Base-by-base conservation (phyloP, 2,113 vertebrate species). In the Brachypteracias leptosomus region DNA sequence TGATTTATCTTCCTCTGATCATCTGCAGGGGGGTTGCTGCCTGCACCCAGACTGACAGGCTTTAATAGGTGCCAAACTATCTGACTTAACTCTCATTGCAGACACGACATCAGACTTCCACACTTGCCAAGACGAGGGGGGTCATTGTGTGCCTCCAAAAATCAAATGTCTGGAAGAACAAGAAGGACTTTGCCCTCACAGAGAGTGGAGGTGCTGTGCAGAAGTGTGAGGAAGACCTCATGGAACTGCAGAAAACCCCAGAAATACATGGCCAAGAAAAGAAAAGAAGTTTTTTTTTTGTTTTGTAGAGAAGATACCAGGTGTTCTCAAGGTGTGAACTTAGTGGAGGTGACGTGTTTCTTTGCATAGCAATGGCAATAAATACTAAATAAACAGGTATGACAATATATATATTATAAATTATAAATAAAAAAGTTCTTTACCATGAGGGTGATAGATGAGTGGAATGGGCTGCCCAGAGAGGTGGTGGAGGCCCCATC, bases 191-290 rank as follows among this genome's bases (percentile, higher is more conserved):
- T 96, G 95, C 51, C 87, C 84, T 67, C 52, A 75, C 44, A 65
- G 75, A 36, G 74, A 44, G 35, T 95, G 94, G 95, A 97, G 85
- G 46, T 96, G 94, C 70, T 97, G 96, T 66, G 72, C 74, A 49
- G 84, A 91, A 65, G 2, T 72, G 44, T 81, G 47, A 79, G 11
- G 47, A 70, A 33, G 13, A 61, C 51, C 46, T 46, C 22, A 3
- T 0, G 2, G 67, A 62, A 57, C 0, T 74, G 89, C 35, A 81
- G 35, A 52, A 81, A 95, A 55, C 5, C 61, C 20, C 5, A 36
- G 59, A 70, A 86, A 40, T 31, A 9, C 17, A 16, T 1, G 4
- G 33, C 19, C 40, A 51, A n/a, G 72, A 28, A 74, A 58, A 6
- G 13, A 79, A 49, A 59, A 2, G 10, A 46, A n/a, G 6, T 57